A percentile compares a stretch with the other conserved stretches of the same genome.
phyloP scores from a whole-genome alignment of 2,797 vertebrate species.

The Tokudaia muenninki region DNA sequence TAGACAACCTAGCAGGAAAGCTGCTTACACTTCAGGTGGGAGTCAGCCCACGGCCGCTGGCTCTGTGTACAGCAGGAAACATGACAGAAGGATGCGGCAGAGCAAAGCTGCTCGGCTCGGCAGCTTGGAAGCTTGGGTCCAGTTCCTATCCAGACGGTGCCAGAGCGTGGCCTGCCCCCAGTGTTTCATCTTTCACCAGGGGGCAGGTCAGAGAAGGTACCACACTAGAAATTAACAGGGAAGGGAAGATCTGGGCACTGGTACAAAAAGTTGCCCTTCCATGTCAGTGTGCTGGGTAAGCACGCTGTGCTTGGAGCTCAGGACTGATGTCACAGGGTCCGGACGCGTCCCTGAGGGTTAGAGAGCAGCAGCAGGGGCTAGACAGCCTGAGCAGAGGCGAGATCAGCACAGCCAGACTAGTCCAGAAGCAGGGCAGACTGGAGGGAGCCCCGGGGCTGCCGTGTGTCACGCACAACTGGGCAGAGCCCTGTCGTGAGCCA shows the following conservation, averaged over 20 bases:
- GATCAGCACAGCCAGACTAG: neutral
- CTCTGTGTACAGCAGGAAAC: neutral
- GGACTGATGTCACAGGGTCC: rapidly evolving
- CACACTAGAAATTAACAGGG: neutral
- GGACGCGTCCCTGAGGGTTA: neutral
- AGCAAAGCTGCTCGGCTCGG: neutral
- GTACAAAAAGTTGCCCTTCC: neutral
- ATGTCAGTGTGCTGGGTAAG: no score
- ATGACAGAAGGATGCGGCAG: no score
- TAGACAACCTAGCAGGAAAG: neutral
- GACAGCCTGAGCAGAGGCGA: neutral
- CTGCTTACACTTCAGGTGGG: neutral
- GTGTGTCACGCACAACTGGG: neutral
- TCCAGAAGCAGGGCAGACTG: neutral
- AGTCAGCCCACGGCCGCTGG: neutral
- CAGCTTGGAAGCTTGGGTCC: neutral
- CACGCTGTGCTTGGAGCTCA: neutral
- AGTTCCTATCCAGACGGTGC: neutral
- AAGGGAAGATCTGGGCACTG: neutral
- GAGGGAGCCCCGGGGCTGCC: no score
- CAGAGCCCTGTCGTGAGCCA: rapidly evolving
- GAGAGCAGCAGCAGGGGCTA: neutral
- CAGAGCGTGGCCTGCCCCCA: neutral
- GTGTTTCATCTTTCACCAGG: neutral
- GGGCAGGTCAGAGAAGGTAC: neutral